Base-by-base conservation (phyloP, 2,113 vertebrate genomes). In the Dromas ardeola region DNA sequence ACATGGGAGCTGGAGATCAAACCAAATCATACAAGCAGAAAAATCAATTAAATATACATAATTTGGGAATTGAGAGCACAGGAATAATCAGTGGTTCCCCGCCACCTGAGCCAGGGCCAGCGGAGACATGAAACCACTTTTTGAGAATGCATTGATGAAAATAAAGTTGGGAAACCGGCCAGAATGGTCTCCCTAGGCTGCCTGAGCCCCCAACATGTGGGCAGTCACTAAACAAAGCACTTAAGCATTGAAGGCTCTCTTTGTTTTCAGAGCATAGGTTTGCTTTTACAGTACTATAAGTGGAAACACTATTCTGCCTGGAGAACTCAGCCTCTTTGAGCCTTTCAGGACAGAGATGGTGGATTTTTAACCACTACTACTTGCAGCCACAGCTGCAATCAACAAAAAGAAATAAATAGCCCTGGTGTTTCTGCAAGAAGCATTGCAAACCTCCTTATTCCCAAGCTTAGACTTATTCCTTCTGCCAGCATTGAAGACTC, bases 21-120 rank as follows among this genome's bases (percentile, higher is more conserved):
- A 95, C 86, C 78, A 67, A 96, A 94, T 80, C 78, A 66, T 52
- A 62, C 38, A 71, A 77, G 91, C 84, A 95, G 94, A 85, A 94
- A 81, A 94, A 93, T 91, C 87, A 95, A 97, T 96, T 96, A 95
- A 95, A 97, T 88, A 96, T 88, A 80, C 85, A 88, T 96, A 91
- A 96, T 88, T 71, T 81, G 94, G 93, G 96, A 95, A 96, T 49
- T 94, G 87, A 94, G 81, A 88, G 84, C 1, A 0, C 89, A 85
- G 84, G 70, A 93, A 96, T 82, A 93, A 95, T 96, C 95, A 96
- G 84, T 96, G 81, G 81, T 86, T 96, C 81, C 78, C 78, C 0
- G 3, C 79, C 96, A 97, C 91, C 91, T 92, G 87, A 95, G 89
- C 89, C 91, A 88, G 67, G 89, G 95, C 89, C 87, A 90, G 45